Base-by-base conservation (phyloP, 1,140 invertebrate species). In the Adelges cooleyi region DNA sequence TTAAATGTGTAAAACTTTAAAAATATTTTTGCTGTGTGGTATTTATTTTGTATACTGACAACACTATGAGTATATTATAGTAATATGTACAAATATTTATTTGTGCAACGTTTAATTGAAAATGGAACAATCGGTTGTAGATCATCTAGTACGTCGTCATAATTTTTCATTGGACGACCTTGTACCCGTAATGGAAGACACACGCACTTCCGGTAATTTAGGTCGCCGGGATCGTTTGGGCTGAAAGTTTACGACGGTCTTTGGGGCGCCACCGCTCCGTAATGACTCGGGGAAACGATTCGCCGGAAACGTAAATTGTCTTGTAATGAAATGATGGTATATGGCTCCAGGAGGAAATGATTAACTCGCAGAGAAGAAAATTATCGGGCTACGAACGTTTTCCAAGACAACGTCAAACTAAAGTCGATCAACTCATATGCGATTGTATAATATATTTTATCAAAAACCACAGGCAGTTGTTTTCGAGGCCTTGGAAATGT, bases 181-280 rank as follows among this genome's bases (percentile, higher is more conserved):
- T 44, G 6, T 33, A 15, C 40, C 9, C 23, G 23, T 18, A 59
- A 27, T 18, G 40, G 23, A 33, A 29, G 25, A 59, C 54, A 38
- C 22, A 44, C 25, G 40, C 40, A 59, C 40, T 59, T 59, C 54
- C 54, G 40, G 40, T 59, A 59, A 59, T 59, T 59, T 44, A 38
- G 25, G 54, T 25, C 38, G 20, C 11, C 0, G 10, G 25, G 10
- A 59, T 42, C 20, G 23, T 46, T 42, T 59, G 10, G 33, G 40
- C 17, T 44, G 36, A 44, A 44, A 44, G 40, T 59, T 44, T 27
- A 23, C 23, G 54, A 44, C 23, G 23, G 54, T 46, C 38, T 33
- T n/a, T 23, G 20, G 53, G 53, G 23, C 23, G 40, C 40, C 23
- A 44, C n/a, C 17, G 10, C 11, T 10, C 25, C 17, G 42, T 59